Base-by-base conservation (phyloP, 2,113 vertebrate species). In the Pterocles burchelli region DNA sequence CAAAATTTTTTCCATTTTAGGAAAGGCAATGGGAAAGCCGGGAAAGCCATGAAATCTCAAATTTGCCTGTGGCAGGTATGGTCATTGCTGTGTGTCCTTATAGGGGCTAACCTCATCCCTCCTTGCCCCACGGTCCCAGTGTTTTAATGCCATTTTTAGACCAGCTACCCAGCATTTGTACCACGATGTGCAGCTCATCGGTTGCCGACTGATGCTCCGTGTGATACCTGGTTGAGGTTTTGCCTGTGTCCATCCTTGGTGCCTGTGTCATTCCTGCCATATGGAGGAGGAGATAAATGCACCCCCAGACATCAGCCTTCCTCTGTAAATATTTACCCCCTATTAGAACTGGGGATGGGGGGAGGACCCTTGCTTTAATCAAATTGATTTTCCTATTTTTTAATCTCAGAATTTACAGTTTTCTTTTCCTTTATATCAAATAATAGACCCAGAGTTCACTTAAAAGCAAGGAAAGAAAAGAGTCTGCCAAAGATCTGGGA, bases 271-370 rank as follows among this genome's bases (percentile, higher is more conserved):
- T 29, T 54, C 43, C 34, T 59, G 48, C 36, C 34, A 26, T 15
- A 77, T 70, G 95, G 87, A 71, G 67, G 38, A 77, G 83, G 92
- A 84, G 77, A 95, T 79, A 83, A 96, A 92, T 58, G 82, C 73
- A 85, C 73, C 51, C 34, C 51, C 58, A 25, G 89, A 36, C 45
- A 34, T 26, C 62, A 21, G 77, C 75, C 76, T 90, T 91, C 71
- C 71, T 54, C 52, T 11, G 28, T 49, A 66, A 55, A 21, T 14
- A 86, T 78, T 92, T 91, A n/a, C 88, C 52, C 7, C 17, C 28
- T 52, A 41, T 57, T 80, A 79, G 90, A 96, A 92, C 43, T 84
- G 46, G 12, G 7, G 34, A 9, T 33, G 19, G 25, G 36, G 17
- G 33, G 18, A 87, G 79, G 67, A 48, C 74, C 48, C n/a, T 49